These are phyloP conservation scores for Myotis lucifugus DNA, from an alignment of 2,113 vertebrate genomes.

Conservation along the genomic window DNA sequence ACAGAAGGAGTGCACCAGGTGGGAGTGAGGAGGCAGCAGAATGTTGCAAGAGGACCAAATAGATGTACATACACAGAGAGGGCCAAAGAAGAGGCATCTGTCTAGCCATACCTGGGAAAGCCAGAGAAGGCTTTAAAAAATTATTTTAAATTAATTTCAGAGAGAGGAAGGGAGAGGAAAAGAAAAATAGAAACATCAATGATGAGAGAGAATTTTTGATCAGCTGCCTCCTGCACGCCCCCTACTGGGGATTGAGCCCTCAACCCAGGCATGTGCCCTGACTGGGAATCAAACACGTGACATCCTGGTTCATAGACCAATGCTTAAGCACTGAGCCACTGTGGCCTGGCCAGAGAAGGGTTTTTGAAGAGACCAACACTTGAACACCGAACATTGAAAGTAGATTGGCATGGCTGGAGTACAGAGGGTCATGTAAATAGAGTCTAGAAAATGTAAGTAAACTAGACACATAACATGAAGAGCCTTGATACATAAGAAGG, in stretches of 20 bases:
- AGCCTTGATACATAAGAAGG: not conserved
- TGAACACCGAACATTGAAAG: not conserved
- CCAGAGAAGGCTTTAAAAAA: not conserved
- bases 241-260: no score
- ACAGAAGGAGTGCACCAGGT: not conserved
- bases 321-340: no score
- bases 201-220: no score
- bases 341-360: no score
- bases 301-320: no score
- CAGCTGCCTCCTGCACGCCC: no score
- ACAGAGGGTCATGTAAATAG: not conserved
- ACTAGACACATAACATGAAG: not conserved
- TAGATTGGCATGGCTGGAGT: not conserved
- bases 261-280: no score
- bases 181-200: no score
- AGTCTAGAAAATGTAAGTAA: not conserved
- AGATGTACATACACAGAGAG: not conserved
- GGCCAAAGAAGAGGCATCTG: not conserved
- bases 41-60: not conserved
- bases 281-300: no score
- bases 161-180: no score
- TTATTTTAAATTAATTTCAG: no score
- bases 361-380: not conserved
- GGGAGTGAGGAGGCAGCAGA: not conserved
- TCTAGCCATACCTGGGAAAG: not conserved